Evolutionary conservation across 2,113 vertebrate genomes (phyloP).

Genomic region (Parus major): DNA sequence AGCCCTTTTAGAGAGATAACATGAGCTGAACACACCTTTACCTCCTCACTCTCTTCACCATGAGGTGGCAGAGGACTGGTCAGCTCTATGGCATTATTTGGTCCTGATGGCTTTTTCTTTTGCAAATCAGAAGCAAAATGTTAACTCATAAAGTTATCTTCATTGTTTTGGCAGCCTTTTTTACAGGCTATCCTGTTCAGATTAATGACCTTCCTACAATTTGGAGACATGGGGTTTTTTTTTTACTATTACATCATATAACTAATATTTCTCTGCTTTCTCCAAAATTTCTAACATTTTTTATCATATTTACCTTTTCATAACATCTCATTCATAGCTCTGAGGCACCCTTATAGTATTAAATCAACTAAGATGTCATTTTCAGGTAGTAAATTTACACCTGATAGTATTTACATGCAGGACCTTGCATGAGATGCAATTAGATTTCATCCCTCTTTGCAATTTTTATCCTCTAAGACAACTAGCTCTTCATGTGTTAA

Average conservation of each 20-base stretch:
- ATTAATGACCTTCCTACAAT: background rate
- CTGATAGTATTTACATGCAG: background rate
- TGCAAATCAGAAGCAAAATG: background rate
- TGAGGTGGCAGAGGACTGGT: background rate
- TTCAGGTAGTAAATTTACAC: background rate
- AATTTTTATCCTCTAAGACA: background rate
- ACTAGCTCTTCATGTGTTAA: background rate
- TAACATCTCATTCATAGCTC: background rate
- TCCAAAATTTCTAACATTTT: background rate
- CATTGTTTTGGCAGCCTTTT: background rate
- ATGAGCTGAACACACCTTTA: background rate
- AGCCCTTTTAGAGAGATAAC: background rate
- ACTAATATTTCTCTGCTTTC: background rate
- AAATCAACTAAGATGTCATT: background rate
- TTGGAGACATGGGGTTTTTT: accelerated
- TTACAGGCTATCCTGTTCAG: background rate
- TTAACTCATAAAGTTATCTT: background rate
- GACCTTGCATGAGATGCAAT: background rate
- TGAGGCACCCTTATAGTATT: background rate
- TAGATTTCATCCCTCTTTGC: background rate
- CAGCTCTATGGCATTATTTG: background rate
- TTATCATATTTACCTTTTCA: background rate
- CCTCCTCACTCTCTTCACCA: background rate
- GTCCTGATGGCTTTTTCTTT: background rate
- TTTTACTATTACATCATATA: background rate